Evolutionary conservation across 2,797 vertebrate species (phyloP).

Genomic region (Schizopygopsis malacanthus): DNA sequence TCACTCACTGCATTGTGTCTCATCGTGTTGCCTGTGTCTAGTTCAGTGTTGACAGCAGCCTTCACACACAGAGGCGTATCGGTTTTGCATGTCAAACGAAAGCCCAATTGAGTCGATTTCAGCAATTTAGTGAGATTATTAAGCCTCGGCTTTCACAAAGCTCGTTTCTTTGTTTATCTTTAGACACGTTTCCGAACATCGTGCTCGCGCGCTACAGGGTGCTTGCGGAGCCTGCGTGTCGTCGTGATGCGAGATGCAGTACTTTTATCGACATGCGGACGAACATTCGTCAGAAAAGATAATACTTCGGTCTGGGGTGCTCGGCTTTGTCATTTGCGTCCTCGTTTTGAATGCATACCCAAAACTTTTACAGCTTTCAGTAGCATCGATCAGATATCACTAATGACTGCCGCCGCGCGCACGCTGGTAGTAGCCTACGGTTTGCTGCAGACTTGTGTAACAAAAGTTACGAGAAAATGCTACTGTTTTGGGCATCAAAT

Average conservation of each 20-base stretch:
- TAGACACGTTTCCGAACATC: slow-evolving; percentile 42
- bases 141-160: neutral
- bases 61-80: slow-evolving; percentile 11
- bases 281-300: neutral
- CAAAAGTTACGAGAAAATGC: slow-evolving; percentile 16
- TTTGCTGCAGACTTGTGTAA: slow-evolving; percentile 53
- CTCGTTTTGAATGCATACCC: slow-evolving; percentile 21
- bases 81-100: slow-evolving; percentile 25
- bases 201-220: slow-evolving; percentile 47
- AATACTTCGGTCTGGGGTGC: neutral
- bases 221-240: slow-evolving; percentile 31
- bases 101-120: slow-evolving; percentile 12
- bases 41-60: slow-evolving; percentile 46
- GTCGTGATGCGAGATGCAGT: slow-evolving; percentile 13
- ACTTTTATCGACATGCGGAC: slow-evolving; percentile 13
- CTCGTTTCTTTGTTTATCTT: slow-evolving; percentile 42
- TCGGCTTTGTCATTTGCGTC: neutral
- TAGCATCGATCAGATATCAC: slow-evolving; percentile 15
- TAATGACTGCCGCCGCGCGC: slow-evolving; percentile 15
- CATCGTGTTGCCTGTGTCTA: slow-evolving; percentile 19
- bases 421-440: neutral
- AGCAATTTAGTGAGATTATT: neutral
- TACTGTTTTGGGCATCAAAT: slow-evolving; percentile 28
- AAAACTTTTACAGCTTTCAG: slow-evolving; percentile 40
- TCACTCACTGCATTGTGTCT: slow-evolving; percentile 36